Base-by-base conservation (phyloP, 2,113 vertebrate genomes). In the Erythrolamprus reginae region DNA sequence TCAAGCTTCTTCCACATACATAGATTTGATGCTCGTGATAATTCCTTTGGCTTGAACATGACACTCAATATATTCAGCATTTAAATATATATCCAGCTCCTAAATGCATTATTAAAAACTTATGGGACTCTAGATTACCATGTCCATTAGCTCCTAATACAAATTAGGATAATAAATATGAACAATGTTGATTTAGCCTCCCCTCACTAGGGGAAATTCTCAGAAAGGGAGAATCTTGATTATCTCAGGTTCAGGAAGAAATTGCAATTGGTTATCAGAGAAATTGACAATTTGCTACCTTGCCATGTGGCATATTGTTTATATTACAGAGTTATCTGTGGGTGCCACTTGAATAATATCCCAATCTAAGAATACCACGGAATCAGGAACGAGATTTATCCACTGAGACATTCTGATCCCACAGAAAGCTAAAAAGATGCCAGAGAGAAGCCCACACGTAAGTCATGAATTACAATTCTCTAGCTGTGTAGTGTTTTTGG, bases 31-130 rank as follows among this genome's bases (percentile, higher is more conserved):
- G 3, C 52, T 24, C 55, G 52, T 21, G 82, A 92, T 8, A 88
- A 61, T 89, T 92, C 12, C 52, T 45, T 91, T 82, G 50, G 38
- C 53, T 91, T 53, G 70, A 82, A 93, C 50, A 51, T 88, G 88
- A 48, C 82, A 77, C n/a, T 28, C 70, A 90, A 83, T 82, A 82
- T 0, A 70, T 50, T 84, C n/a, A 51, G 19, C 42, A 38, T 84
- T 92, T 82, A 89, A 89, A 89, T 77, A 83, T 82, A 86, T 0
- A 61, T 51, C 82, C n/a, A 53, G 19, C 47, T n/a, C 83, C 90
- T 82, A 89, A 89, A 89, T 58, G 42, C 12, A 91, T 89, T 91
- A 90, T 86, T 82, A 88, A 93, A 70, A 95, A 93, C 17, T 45
- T 93, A 83, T n/a, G 82, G 58, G 6, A 51, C 19, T 93, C 88